Base-by-base conservation (phyloP, 2,888 invertebrate genomes). In the Orchesella flavescens region DNA sequence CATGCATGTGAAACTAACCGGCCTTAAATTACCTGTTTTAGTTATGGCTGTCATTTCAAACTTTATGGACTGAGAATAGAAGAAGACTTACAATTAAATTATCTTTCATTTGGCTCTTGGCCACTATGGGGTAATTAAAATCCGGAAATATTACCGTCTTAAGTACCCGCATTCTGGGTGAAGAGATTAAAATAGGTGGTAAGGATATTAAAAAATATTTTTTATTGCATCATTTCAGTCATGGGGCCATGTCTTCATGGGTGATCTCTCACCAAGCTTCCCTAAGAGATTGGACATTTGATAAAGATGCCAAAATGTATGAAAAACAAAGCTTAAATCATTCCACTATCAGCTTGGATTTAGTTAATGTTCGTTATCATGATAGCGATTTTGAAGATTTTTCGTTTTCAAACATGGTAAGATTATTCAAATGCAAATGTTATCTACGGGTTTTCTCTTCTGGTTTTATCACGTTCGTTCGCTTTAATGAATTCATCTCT, bases 211-310 rank as follows among this genome's bases (percentile, higher is more conserved):
- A n/a, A n/a, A n/a, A n/a, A n/a, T 49, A 34, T 15, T n/a, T 53
- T 21, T 21, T 68, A n/a, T 53, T 69, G n/a, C n/a, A 17, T 65
- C 10, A 21, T 44, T 79, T n/a, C 63, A 86, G 86, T 17, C 86
- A 86, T 74, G 87, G 88, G 9, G 81, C 88, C 19, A 69, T 88
- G n/a, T 83, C 86, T 1, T 86, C 87, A 0, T 88, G 88, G 88
- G 83, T 87, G 10, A 69, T 88, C 68, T 86, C 87, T 73, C 86
- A 84, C 24, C 88, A 88, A 84, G 87, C 88, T 21, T 84, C 86
- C 12, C 83, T 88, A 1, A 71, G 88, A 84, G 87, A 87, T 78
- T 88, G 87, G 87, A 87, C 86, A 59, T 88, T 88, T 84, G 88
- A 87, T 68, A 87, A 87, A 77, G 84, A 87, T 79, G 87, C 86